phyloP scores from a whole-genome alignment of 2,797 vertebrate genomes.

The Pyrocephalus nanus region DNA sequence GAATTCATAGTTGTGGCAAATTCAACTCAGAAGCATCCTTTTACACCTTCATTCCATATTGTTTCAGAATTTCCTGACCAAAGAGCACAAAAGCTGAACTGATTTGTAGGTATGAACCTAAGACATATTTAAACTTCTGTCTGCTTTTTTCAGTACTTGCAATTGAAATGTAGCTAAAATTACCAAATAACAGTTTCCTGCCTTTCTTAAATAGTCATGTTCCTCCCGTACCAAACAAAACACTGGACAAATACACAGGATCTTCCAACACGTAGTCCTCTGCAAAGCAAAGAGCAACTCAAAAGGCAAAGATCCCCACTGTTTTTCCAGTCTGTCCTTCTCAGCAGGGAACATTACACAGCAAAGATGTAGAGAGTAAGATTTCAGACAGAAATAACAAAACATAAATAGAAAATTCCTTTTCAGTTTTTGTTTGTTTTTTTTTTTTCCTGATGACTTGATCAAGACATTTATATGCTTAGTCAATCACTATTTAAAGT shows the following conservation, averaged over 20 bases:
- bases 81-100: background rate
- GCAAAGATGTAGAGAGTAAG: background rate
- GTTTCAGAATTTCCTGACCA: background rate
- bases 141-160: background rate
- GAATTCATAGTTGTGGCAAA: background rate
- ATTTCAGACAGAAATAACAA: slow-evolving; percentile 47
- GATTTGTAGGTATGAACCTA: background rate
- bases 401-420: slow-evolving; percentile 32
- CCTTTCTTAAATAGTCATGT: slow-evolving; percentile 1
- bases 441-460: background rate
- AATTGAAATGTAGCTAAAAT: slow-evolving; percentile 12
- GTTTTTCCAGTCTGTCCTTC: slow-evolving; percentile 56
- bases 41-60: background rate
- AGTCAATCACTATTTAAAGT: slow-evolving; percentile 33
- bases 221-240: slow-evolving; percentile 1
- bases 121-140: slow-evolving; percentile 16
- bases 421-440: background rate
- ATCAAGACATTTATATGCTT: slow-evolving; percentile 34
- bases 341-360: slow-evolving; percentile 28
- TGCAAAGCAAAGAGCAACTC: slow-evolving; percentile 41
- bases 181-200: slow-evolving; percentile 12
- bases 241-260: background rate
- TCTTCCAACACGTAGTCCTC: background rate
- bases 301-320: slow-evolving; percentile 40
- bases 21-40: background rate